Conservation (phyloP, 2,113 vertebrate species). For the Lota lota region DNA sequence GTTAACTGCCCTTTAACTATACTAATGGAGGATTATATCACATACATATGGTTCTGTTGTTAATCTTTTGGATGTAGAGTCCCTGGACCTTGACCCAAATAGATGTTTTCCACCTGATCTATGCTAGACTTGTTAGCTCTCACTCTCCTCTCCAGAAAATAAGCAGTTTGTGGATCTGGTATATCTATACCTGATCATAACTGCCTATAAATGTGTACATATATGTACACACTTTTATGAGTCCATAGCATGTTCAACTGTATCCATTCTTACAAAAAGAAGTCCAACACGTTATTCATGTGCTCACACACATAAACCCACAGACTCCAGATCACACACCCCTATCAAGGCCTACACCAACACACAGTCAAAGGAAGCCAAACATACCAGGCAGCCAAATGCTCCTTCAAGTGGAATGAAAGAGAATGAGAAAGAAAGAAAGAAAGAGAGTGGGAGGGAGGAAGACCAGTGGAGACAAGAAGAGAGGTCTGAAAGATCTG, state of each 20-base stretch:
- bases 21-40: too few species aligned
- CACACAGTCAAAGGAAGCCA: slow-evolving; percentile 49
- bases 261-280: background rate
- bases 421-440: slow-evolving; percentile 70
- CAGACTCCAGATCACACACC: background rate
- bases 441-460: slow-evolving; percentile 46
- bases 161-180: background rate
- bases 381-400: slow-evolving; percentile 79
- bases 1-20: too few species aligned
- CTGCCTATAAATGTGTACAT: background rate
- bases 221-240: background rate
- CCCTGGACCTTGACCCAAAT: background rate
- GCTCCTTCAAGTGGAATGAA: slow-evolving; percentile 68
- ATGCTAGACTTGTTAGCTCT: background rate
- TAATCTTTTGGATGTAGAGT: background rate
- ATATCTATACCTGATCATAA: background rate
- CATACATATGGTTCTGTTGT: too few species aligned
- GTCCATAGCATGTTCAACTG: background rate
- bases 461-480: slow-evolving; percentile 58
- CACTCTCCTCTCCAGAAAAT: background rate
- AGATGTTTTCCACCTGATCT: background rate
- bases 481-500: slow-evolving; percentile 73
- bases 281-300: background rate
- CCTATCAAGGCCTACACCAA: background rate
- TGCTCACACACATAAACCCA: slow-evolving; percentile 21